Conservation (phyloP, 2,113 vertebrate species). For the Onychostoma macrolepis region DNA sequence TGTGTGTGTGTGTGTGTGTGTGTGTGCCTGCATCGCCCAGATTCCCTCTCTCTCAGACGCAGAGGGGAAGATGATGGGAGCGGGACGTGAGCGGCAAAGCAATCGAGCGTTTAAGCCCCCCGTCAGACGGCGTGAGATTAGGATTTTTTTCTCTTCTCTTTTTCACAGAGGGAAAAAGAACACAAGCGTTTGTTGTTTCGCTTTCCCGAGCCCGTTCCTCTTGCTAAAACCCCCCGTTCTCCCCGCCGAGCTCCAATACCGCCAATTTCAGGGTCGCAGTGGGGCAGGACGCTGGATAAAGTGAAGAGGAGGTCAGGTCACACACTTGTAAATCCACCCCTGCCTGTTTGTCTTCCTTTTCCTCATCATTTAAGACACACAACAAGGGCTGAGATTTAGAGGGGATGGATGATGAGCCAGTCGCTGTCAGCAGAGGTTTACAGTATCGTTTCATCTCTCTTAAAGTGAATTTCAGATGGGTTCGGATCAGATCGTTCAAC, state of each 20-base stretch:
- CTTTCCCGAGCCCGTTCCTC: slow-evolving; percentile 57
- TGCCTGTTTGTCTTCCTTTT: slow-evolving; percentile 64
- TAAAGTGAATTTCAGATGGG: slow-evolving; percentile 26
- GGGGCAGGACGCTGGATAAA: slow-evolving; percentile 69
- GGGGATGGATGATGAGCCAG: slow-evolving; percentile 52
- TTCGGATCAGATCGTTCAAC: neutral
- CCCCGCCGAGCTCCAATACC: slow-evolving; percentile 69
- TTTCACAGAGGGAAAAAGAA: slow-evolving; percentile 50
- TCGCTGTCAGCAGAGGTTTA: slow-evolving; percentile 19
- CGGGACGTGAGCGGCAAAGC: slow-evolving; percentile 80
- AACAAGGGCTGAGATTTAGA: slow-evolving; percentile 65
- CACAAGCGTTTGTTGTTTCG: slow-evolving; percentile 50
- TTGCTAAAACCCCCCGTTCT: slow-evolving; percentile 42
- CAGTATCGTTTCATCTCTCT: slow-evolving; percentile 34
- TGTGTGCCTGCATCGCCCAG: slow-evolving; percentile 58
- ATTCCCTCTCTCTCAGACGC: slow-evolving; percentile 75
- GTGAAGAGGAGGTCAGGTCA: slow-evolving; percentile 66
- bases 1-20: slow-evolving; percentile 46
- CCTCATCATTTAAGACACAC: slow-evolving; percentile 69
- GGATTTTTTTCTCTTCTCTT: slow-evolving; percentile 66
- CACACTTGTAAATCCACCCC: slow-evolving; percentile 68
- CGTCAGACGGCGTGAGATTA: slow-evolving; percentile 79
- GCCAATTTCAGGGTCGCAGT: slow-evolving; percentile 75
- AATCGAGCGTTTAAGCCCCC: slow-evolving; percentile 80
- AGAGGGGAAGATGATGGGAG: slow-evolving; percentile 78